Evolutionary conservation across 2,888 invertebrate genomes (phyloP), one percentile per base, ranked within the genome.

Genomic region (Protonemura montana): DNA sequence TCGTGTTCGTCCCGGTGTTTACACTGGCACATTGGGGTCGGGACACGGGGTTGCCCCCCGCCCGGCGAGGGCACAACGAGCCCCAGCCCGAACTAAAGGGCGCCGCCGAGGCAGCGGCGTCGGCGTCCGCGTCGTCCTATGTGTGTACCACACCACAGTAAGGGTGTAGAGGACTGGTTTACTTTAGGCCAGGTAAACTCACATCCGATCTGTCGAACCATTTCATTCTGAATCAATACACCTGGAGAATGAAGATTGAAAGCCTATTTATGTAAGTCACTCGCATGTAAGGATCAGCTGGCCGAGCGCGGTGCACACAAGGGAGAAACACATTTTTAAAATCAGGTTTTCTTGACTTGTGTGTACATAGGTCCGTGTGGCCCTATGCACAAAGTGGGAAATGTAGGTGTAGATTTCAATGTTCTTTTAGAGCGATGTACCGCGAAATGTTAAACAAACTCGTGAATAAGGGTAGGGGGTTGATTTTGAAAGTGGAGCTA

Each of bases 401-500:
- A 42, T 26, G 42, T 83, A 76, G 84, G 84, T 84, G 84, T 84
- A 84, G 84, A 76, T 84, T 84, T 84, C 84, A 76, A 76, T 76
- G 59, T 59, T 29, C 59, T 59, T 59, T 59, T 21, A 42, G 26
- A 59, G 26, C 21, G 30, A 81, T 59, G 16, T 13, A 84, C 84
- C 84, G 84, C 76, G 27, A 83, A n/a, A 84, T 84, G 84, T 59
- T 59, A 29, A 84, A 82, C 82, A 82, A 82, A 41, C 29, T 25
- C 29, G 13, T 30, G 30, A 81, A n/a, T 30, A 81, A 13, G 81
- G 59, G 59, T 21, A 59, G 59, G 59, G 41, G 59, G 59, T 59
- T 59, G 30, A 76, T 26, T 84, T 59, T 42, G 41, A 82, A 77
- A 85, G 85, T 41, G 28, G 83, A 87, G 85, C 82, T 87, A 86